Base-by-base conservation (phyloP, 2,888 invertebrate species). In the Phaonia tiefii region DNA sequence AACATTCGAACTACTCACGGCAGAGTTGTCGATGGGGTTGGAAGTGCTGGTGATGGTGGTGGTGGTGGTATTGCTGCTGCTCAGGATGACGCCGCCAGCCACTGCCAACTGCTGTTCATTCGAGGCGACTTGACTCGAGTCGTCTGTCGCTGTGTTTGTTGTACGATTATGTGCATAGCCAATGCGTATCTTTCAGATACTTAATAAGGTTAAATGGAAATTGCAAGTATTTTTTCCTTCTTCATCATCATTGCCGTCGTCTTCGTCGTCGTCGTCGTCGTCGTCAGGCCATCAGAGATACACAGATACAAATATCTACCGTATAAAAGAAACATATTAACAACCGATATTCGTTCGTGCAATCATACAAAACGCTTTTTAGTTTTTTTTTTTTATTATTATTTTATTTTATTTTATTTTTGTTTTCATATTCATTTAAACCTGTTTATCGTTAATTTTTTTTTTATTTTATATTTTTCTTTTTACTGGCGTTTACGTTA, bases 121-220 rank as follows among this genome's bases (percentile, higher is more conserved):
- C 56, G 15, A 11, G 31, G n/a, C n/a, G n/a, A n/a, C n/a, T 60
- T 39, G 20, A 17, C 31, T 13, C 56, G 15, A 11, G 31, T 25
- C n/a, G 13, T 26, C n/a, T 26, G 10, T 15, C n/a, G 51, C 54
- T 37, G 1, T n/a, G 25, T 26, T 54, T 70, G 37, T 31, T 22
- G 26, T 58, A 17, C 31, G 31, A 31, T 3, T 31, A 31, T 31
- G n/a, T n/a, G 31, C 31, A 31, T 31, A 31, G 56, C 67, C 58
- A 75, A 79, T 69, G 69, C 67, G 80, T 82, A 80, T 82, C 79
- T 82, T 80, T 72, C 20, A 73, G 69, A 80, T 82, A 82, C 77
- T 79, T 82, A 76, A 79, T 82, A 82, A 82, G 79, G 82, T 82
- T 82, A 79, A 79, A 79, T 82, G 70, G 67, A 79, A 82, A 82